Percentiles rank a stretch among this genome's conserved stretches.
These are phyloP conservation scores for Melitaea athalia DNA, from an alignment of 2,888 invertebrate genomes.

Conservation along the genomic window DNA sequence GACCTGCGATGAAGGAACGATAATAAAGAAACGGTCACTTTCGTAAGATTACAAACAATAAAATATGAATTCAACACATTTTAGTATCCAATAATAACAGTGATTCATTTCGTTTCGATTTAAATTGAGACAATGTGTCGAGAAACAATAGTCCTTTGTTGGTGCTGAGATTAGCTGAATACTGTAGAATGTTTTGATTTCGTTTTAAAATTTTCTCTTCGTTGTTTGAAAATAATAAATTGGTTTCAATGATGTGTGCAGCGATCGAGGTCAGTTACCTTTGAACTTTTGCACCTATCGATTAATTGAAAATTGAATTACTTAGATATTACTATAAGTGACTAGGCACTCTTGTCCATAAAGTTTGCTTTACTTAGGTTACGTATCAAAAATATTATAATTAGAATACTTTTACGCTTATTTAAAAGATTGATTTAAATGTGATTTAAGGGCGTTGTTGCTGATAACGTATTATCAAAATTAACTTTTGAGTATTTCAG, in stretches of 20 bases:
- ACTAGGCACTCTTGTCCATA: not conserved
- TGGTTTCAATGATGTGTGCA: slow-evolving; percentile 30
- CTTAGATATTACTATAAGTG: not conserved
- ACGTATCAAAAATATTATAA: not conserved
- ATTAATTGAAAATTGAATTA: not conserved
- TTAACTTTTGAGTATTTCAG: no score
- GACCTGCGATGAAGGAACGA: slow-evolving; percentile 51
- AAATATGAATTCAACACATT: slow-evolving; percentile 75
- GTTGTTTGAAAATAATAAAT: slow-evolving; percentile 66
- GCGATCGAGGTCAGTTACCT: slow-evolving; percentile 22
- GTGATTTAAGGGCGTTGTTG: no score
- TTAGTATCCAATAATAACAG: slow-evolving; percentile 76
- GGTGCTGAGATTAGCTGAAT: slow-evolving; percentile 80
- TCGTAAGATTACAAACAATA: slow-evolving; percentile 68
- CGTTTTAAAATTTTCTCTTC: slow-evolving; percentile 69
- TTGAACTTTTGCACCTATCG: slow-evolving; percentile 21
- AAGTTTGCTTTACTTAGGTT: not conserved
- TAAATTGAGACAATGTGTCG: slow-evolving; percentile 78
- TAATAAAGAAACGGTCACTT: slow-evolving; percentile 42
- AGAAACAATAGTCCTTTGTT: slow-evolving; percentile 80
- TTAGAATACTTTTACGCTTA: no score
- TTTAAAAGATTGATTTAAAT: no score
- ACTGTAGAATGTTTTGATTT: slow-evolving; percentile 78
- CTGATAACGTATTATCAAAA: no score
- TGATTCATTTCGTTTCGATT: slow-evolving; percentile 75